These are phyloP conservation scores for Suricata suricatta DNA, from an alignment of 2,113 vertebrate species.

Conservation along the genomic window DNA sequence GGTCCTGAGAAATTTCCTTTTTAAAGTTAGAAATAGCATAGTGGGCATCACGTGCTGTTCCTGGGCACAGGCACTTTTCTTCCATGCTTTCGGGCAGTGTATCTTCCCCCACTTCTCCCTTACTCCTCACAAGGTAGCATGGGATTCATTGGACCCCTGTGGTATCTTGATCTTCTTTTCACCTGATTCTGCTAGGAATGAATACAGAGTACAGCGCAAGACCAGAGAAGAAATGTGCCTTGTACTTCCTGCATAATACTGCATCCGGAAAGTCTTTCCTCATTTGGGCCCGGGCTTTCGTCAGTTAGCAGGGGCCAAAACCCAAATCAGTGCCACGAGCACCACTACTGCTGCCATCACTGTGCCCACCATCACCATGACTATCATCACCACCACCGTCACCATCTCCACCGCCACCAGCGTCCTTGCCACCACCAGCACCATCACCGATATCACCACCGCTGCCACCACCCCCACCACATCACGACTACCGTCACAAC, in stretches of 20 bases:
- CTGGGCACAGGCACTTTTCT: neutral
- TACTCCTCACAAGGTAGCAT: neutral
- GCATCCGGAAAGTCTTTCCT: neutral
- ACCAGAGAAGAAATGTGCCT: neutral
- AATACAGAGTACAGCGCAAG: neutral
- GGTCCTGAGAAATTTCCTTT: neutral
- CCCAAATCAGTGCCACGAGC: neutral
- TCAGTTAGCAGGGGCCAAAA: neutral
- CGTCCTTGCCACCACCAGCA: neutral
- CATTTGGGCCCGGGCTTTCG: neutral
- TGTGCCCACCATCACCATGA: neutral
- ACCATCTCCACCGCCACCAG: too few relatives aligned
- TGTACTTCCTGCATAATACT: neutral
- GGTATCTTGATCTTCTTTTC: fast-evolving
- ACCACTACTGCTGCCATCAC: too few relatives aligned
- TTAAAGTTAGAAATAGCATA: neutral
- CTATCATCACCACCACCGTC: neutral
- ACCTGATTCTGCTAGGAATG: neutral
- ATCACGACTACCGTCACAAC: fast-evolving
- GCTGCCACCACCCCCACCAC: fast-evolving
- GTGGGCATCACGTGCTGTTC: neutral
- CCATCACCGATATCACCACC: too few relatives aligned
- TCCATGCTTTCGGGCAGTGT: neutral
- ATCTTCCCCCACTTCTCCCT: neutral
- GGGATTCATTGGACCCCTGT: neutral